Percentiles rank a stretch among this genome's conserved stretches.
Evolutionary conservation across 2,888 invertebrate genomes (phyloP).

Genomic region (Augochlorella aurata): DNA sequence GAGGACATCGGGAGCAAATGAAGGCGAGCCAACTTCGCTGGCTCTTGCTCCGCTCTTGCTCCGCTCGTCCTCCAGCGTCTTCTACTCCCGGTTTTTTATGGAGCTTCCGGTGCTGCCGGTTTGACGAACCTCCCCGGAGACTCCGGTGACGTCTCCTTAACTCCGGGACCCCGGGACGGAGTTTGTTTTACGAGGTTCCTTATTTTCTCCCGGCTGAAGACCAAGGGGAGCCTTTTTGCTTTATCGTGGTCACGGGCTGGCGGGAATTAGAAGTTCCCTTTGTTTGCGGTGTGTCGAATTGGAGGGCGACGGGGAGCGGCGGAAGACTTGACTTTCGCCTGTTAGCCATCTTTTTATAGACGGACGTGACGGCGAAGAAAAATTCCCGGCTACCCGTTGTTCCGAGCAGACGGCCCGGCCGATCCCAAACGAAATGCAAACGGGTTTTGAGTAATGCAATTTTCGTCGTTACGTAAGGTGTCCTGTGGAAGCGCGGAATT

Average conservation of each 20-base stretch:
- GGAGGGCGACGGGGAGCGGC: neutral
- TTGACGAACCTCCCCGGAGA: slow-evolving; percentile 1
- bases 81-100: neutral
- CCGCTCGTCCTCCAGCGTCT: neutral
- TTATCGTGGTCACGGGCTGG: neutral
- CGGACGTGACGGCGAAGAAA: neutral
- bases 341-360: neutral
- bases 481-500: slow-evolving; percentile 13
- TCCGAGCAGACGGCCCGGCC: neutral
- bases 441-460: slow-evolving; percentile 36
- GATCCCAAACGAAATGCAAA: slow-evolving; percentile 37
- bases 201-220: neutral
- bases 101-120: neutral
- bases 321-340: neutral
- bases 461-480: slow-evolving; percentile 39
- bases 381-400: neutral
- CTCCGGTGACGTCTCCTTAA: too few species aligned
- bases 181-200: neutral
- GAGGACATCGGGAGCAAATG: slow-evolving; percentile 58
- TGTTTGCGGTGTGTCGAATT: neutral
- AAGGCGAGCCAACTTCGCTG: slow-evolving; percentile 14
- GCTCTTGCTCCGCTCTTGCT: neutral
- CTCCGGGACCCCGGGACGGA: neutral
- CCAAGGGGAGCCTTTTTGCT: neutral
- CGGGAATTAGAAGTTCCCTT: neutral